phyloP scores from a whole-genome alignment of 2,113 vertebrate species.

The Mobula hypostoma region DNA sequence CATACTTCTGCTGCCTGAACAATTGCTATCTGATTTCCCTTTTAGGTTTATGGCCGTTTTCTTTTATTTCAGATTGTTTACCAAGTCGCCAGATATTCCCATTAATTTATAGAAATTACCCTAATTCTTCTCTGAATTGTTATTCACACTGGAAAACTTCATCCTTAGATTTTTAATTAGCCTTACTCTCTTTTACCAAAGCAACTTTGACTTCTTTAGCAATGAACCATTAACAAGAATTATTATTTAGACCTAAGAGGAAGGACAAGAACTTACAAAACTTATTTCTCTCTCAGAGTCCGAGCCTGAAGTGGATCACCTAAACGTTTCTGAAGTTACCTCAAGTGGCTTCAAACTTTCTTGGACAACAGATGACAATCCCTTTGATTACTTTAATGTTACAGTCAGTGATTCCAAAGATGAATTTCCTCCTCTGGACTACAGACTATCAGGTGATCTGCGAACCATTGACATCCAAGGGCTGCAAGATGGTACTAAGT shows the following conservation, averaged over 20 bases:
- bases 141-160: background rate
- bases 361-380: conserved; percentile 79
- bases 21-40: background rate
- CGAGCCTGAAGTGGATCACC: conserved; percentile 80
- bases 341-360: conserved; percentile 73
- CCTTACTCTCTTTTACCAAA: background rate
- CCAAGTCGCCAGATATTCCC: background rate
- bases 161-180: background rate
- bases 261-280: background rate
- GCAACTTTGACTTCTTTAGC: background rate
- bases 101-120: background rate
- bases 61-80: background rate
- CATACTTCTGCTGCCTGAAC: background rate
- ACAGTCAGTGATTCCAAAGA: conserved; percentile 68
- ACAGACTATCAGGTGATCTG: conserved; percentile 67
- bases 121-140: background rate
- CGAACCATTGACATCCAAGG: conserved; percentile 64
- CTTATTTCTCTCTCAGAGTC: conserved; percentile 63
- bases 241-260: background rate
- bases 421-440: conserved; percentile 63
- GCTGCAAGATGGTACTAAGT: conserved; percentile 76
- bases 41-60: background rate
- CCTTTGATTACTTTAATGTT: conserved; percentile 83
- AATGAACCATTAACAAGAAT: background rate
- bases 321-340: conserved; percentile 71